Percentiles rank a stretch among this genome's conserved stretches.
These are phyloP conservation scores for Heterotis niloticus DNA, from an alignment of 2,113 vertebrate genomes.

Conservation along the genomic window DNA sequence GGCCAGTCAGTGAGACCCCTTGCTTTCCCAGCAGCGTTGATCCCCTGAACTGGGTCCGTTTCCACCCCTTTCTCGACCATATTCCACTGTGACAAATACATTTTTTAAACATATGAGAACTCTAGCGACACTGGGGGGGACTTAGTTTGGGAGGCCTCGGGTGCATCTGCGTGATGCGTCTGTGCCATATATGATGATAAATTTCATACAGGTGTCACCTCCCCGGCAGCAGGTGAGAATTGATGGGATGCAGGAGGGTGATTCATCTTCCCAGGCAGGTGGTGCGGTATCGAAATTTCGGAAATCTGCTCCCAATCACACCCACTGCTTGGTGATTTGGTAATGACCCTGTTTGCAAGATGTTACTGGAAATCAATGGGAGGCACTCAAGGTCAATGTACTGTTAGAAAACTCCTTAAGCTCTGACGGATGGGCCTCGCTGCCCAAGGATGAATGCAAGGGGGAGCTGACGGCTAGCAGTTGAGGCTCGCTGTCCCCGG, in stretches of 20 bases:
- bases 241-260: slow-evolving; percentile 84
- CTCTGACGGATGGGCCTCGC: slow-evolving; percentile 88
- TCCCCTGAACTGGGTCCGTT: slow-evolving; percentile 4
- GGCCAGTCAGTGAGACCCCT: background rate
- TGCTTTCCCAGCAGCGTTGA: background rate
- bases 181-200: slow-evolving; percentile 80
- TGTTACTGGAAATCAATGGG: slow-evolving; percentile 98
- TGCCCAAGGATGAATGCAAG: slow-evolving; percentile 74
- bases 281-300: slow-evolving; percentile 95
- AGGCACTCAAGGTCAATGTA: slow-evolving; percentile 98
- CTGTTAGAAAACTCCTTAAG: slow-evolving; percentile 96
- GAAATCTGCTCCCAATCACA: slow-evolving; percentile 98
- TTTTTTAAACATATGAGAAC: slow-evolving; percentile 64
- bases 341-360: slow-evolving; percentile 87
- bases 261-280: slow-evolving; percentile 95
- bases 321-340: slow-evolving; percentile 83
- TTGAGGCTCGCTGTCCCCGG: slow-evolving; percentile 54
- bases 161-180: slow-evolving; percentile 55
- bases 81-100: slow-evolving; percentile 52
- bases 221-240: slow-evolving; percentile 82
- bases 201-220: slow-evolving; percentile 92
- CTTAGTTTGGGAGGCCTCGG: slow-evolving; percentile 53
- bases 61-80: slow-evolving; percentile 35
- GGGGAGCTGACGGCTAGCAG: slow-evolving; percentile 78
- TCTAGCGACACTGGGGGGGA: slow-evolving; percentile 47